phyloP scores from a whole-genome alignment of 2,888 invertebrate species.

The Poecilobothrus nobilitatus region DNA sequence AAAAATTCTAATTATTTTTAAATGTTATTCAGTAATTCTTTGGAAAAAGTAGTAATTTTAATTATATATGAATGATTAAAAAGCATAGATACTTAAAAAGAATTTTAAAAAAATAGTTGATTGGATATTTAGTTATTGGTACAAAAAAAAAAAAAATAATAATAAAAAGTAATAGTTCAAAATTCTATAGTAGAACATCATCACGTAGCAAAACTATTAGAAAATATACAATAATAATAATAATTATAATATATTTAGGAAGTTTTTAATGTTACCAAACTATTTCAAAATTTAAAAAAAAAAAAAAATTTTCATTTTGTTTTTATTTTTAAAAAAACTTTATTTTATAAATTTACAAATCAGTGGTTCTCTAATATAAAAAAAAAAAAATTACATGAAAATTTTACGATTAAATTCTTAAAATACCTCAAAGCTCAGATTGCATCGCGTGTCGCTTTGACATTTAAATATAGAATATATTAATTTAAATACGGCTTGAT shows the following conservation, averaged over 20 bases:
- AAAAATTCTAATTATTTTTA: neutral
- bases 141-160: too few relatives aligned
- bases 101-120: neutral
- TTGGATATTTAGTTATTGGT: neutral
- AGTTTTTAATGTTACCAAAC: neutral
- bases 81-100: neutral
- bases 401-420: too few relatives aligned
- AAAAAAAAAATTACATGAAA: too few relatives aligned
- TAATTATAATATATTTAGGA: neutral
- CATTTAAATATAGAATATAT: too few relatives aligned
- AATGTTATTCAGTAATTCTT: neutral
- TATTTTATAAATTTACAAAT: too few relatives aligned
- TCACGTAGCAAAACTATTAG: neutral
- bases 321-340: too few relatives aligned
- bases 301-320: too few relatives aligned
- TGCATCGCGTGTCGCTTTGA: too few relatives aligned
- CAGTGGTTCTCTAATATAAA: too few relatives aligned
- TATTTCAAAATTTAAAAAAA: too few relatives aligned
- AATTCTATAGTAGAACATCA: neutral
- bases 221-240: constrained; percentile 7
- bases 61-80: constrained; percentile 1
- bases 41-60: constrained; percentile 2
- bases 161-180: neutral
- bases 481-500: too few relatives aligned
- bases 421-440: too few relatives aligned